These are phyloP conservation scores for Mixornis gularis DNA, from an alignment of 2,113 vertebrate species.

Conservation along the genomic window DNA sequence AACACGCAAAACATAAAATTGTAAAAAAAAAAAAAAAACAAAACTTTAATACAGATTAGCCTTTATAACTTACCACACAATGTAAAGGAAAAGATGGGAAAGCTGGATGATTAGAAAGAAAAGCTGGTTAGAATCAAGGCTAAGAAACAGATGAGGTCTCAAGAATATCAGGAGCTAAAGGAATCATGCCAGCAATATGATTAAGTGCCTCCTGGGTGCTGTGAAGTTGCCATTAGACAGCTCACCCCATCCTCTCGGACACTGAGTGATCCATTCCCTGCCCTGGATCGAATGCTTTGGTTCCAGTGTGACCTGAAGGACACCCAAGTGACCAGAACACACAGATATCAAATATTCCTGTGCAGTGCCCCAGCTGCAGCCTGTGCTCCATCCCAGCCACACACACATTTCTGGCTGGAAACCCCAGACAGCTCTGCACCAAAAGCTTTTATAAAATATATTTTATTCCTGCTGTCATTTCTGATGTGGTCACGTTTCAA, in stretches of 20 bases:
- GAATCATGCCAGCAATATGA: neutral
- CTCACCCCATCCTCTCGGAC: fast-evolving
- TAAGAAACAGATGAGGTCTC: neutral
- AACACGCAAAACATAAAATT: neutral
- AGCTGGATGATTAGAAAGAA: neutral
- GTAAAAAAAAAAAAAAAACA: neutral
- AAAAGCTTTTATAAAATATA: fast-evolving
- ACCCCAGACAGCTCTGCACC: neutral
- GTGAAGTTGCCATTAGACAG: neutral
- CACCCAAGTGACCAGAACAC: neutral
- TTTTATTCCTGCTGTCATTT: neutral
- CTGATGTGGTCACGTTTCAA: neutral
- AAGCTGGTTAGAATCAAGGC: neutral
- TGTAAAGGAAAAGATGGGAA: neutral
- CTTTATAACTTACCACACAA: neutral
- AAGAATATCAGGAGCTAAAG: neutral
- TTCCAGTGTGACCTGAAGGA: neutral
- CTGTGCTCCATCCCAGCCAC: neutral
- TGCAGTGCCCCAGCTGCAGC: neutral
- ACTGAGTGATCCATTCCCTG: fast-evolving
- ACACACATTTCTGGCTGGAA: fast-evolving
- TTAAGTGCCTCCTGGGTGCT: neutral
- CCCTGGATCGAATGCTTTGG: fast-evolving
- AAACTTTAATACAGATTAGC: neutral
- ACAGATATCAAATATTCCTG: neutral